Base-by-base conservation (phyloP, 2,888 invertebrate genomes). In the Eupithecia insigniata region DNA sequence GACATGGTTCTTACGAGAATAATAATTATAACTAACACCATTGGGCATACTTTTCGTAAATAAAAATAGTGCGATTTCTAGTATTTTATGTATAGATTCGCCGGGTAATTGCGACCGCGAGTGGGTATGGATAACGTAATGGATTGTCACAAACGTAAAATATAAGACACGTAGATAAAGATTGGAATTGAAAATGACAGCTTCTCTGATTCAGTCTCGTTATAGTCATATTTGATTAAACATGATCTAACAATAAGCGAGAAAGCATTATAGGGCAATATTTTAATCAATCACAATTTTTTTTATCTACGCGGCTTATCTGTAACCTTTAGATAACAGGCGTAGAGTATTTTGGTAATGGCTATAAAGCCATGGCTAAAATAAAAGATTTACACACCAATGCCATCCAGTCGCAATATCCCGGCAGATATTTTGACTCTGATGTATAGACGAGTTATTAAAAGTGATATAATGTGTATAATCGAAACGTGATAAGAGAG, bases 401-500 rank as follows among this genome's bases (percentile, higher is more conserved):
- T 60, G 60, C 18, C 32, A 61, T 6, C 12, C 36, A 64, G 5
- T 64, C 26, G 36, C 36, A 64, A 64, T 64, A 7, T 22, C 60
- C 18, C 18, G 18, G 18, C 7, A 8, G 60, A 61, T 67, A 71
- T 70, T 66, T 55, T 69, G 32, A 62, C 69, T 69, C 43, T 28
- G 39, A 62, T 39, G 32, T 71, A 51, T 79, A 76, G 65, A 65
- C 55, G 32, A 77, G 72, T 77, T 69, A 71, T 76, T 67, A 75
- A 76, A 79, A 76, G 81, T 81, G 80, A 81, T 81, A 80, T 80
- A 71, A 78, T 74, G 71, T 78, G 58, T 73, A 76, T 67, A 67
- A 34, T n/a, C 18, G 64, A 64, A 66, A 75, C 55, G 75, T 77
- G 78, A 78, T 78, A 78, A 64, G 66, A 28, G 62, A 71, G 74